Conservation (phyloP, 92 coral and sea anemone genomes). For the Epizoanthus illoricatus region DNA sequence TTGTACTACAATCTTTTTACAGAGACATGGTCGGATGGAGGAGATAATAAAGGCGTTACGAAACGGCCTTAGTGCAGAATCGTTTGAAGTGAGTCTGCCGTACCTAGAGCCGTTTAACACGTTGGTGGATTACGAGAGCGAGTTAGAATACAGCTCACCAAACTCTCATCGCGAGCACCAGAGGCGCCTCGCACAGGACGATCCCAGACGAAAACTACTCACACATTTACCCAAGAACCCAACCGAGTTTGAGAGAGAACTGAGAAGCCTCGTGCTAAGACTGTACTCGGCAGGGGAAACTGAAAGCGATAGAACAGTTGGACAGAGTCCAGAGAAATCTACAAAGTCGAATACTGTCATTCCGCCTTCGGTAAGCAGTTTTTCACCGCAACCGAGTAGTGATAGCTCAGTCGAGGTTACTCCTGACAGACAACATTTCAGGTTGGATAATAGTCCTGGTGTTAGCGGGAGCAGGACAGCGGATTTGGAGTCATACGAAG, state of each 20-base stretch:
- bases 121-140: slow-evolving; percentile 63
- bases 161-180: slow-evolving; percentile 29
- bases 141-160: slow-evolving; percentile 50
- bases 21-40: slow-evolving; percentile 78
- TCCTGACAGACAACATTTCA: neutral
- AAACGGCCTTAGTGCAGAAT: slow-evolving; percentile 46
- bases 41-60: slow-evolving; percentile 51
- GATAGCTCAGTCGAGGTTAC: neutral
- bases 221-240: slow-evolving; percentile 74
- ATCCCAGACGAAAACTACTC: slow-evolving; percentile 49
- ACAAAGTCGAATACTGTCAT: neutral
- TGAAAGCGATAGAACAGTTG: neutral
- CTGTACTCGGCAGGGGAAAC: slow-evolving; percentile 69
- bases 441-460: neutral
- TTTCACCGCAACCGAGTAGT: neutral
- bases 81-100: slow-evolving; percentile 50
- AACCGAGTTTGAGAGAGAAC: slow-evolving; percentile 65
- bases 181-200: slow-evolving; percentile 39
- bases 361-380: neutral
- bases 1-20: slow-evolving; percentile 6
- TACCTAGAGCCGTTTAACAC: slow-evolving; percentile 60
- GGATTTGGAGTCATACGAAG: neutral
- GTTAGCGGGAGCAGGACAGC: neutral
- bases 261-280: slow-evolving; percentile 63
- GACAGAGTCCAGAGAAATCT: neutral